Base-by-base conservation (phyloP, 2,888 invertebrate species). In the Clanis bilineata region DNA sequence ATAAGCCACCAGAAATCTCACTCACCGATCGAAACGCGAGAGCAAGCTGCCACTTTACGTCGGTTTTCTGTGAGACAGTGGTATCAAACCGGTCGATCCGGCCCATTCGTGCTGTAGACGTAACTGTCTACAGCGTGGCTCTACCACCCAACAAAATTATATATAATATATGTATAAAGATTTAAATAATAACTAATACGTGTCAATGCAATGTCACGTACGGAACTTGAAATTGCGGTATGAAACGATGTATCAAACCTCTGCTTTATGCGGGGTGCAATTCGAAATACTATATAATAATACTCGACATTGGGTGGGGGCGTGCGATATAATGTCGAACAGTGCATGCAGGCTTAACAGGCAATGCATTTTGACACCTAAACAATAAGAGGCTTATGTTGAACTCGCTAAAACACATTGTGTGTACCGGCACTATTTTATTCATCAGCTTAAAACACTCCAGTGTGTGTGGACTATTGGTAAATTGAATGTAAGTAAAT, bases 261-360 rank as follows among this genome's bases (percentile, higher is more conserved):
- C 28, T 51, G 10, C 9, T 9, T 1, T 39, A 58, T 18, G 58
- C 47, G 47, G 23, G 1, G 9, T 28, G 58, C 38, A 58, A 57
- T 36, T 38, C 23, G 10, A 58, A 38, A 18, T 28, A 7, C 51
- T 18, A 25, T n/a, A n/a, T 44, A 57, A 44, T 58, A 25, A 15
- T 25, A 51, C 39, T 51, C 39, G 25, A 51, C 36, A 51, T 12
- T 25, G 15, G 28, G 28, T n/a, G 39, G 51, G 28, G 58, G n/a
- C 15, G 22, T 38, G 51, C 38, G 39, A 58, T n/a, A 38, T 36
- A 58, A 58, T 28, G 25, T 28, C 47, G 39, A 25, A 58, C 25
- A 38, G 12, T 25, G 51, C 22, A 25, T 39, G 15, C 18, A 51
- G 38, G 18, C 38, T 51, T 23, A 25, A 45, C 15, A 32, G 18